Base-by-base conservation (phyloP, 2,888 invertebrate genomes). In the Anoplius nigerrimus region DNA sequence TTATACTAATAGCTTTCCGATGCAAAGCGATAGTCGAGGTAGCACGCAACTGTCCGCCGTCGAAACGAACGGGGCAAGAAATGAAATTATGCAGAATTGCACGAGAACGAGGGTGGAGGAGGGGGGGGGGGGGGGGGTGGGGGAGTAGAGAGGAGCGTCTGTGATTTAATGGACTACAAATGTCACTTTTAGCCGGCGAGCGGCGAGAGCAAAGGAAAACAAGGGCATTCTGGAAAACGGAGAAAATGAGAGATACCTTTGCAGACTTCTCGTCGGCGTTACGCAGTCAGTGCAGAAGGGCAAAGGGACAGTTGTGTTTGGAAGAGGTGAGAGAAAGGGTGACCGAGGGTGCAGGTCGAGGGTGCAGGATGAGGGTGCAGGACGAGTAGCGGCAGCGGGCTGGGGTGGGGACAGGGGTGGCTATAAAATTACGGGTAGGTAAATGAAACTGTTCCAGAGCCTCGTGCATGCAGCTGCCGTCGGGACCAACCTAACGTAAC, bases 361-460 rank as follows among this genome's bases (percentile, higher is more conserved):
- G n/a, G 22, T 59, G 24, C n/a, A n/a, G 56, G 42, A 20, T 21
- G 53, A 42, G 55, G n/a, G 22, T 59, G 24, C n/a, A n/a, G 56
- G 42, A 20, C 21, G 53, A 42, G 55, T 68, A 53, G 45, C 22
- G 45, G 66, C 21, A 62, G 68, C 45, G 46, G 70, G 63, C n/a
- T n/a, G 51, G 61, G 46, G 57, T 13, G 72, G 27, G 55, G 51
- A n/a, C n/a, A 59, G 60, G 58, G 57, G 58, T 52, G 63, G 54
- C 68, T 78, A 73, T 74, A 75, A 77, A 78, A 78, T 81, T 78
- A 80, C 78, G 75, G 71, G 68, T 74, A 76, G 76, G 82, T 80
- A 82, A 82, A 81, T 81, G 82, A 81, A 82, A 81, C 82, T 78
- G 72, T 81, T 76, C 69, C 74, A 62, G 67, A 71, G 80, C 66